phyloP scores from a whole-genome alignment of 2,797 vertebrate genomes.

The Muscicapa comitata region DNA sequence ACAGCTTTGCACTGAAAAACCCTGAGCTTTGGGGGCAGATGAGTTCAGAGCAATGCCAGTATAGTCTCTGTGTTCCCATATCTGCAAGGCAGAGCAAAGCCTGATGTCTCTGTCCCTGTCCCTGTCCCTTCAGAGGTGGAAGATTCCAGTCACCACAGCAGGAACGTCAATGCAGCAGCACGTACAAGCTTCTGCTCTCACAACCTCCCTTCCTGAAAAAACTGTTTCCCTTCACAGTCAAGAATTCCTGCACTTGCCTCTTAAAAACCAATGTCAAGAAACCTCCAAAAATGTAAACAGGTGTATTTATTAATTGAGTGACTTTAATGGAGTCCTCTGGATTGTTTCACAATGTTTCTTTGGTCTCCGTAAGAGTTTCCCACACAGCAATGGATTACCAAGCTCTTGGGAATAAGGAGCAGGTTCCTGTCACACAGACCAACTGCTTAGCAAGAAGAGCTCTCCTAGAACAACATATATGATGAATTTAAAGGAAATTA shows the following conservation, averaged over 20 bases:
- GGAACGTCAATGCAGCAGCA: neutral
- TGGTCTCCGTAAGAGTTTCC: neutral
- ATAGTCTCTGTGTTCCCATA: rapidly evolving
- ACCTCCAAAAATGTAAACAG: neutral
- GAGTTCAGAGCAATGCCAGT: neutral
- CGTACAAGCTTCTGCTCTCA: neutral
- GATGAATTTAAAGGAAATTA: neutral
- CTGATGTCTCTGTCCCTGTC: neutral
- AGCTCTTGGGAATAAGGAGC: neutral
- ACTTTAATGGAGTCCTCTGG: neutral
- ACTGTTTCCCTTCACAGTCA: neutral
- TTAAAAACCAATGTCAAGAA: neutral
- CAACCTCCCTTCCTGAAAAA: neutral
- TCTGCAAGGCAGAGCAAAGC: neutral
- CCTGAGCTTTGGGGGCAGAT: rapidly evolving
- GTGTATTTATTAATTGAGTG: neutral
- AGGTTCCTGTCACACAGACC: neutral
- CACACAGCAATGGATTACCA: neutral
- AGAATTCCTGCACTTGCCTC: neutral
- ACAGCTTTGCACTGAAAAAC: neutral
- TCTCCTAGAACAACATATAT: neutral
- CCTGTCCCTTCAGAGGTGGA: neutral
- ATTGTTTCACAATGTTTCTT: neutral
- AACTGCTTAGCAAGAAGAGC: neutral
- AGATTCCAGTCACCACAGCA: neutral